A percentile compares a stretch with the other conserved stretches of the same genome.
phyloP scores from a whole-genome alignment of 2,113 vertebrate species.

The Lepisosteus oculatus region DNA sequence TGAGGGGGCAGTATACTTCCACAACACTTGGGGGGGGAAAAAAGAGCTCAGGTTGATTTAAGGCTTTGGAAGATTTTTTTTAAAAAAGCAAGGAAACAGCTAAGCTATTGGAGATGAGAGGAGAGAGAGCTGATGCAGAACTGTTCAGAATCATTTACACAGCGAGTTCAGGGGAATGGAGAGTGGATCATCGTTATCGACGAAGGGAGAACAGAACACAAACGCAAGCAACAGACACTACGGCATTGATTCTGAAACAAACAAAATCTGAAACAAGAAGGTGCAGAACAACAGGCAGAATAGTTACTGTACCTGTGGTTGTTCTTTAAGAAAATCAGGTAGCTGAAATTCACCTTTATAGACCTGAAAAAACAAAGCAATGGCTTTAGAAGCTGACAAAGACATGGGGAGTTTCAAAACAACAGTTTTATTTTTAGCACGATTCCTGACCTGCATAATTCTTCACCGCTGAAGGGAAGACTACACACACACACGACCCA shows the following conservation, averaged over 20 bases:
- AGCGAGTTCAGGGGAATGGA: slow-evolving; percentile 23
- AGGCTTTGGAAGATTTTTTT: neutral
- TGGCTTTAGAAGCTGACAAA: slow-evolving; percentile 48
- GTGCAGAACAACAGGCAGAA: slow-evolving; percentile 52
- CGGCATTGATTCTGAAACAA: slow-evolving; percentile 30
- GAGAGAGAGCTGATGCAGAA: slow-evolving; percentile 3
- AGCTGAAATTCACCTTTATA: slow-evolving; percentile 98
- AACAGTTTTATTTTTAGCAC: slow-evolving; percentile 10
- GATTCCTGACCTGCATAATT: neutral
- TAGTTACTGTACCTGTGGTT: slow-evolving; percentile 82
- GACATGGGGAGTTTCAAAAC: neutral
- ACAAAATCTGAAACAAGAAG: slow-evolving; percentile 18
- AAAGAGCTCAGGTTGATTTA: too few species aligned
- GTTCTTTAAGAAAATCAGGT: slow-evolving; percentile 93
- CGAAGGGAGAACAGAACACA: slow-evolving; percentile 15
- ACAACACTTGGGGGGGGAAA: neutral
- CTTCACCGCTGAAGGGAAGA: too few species aligned
- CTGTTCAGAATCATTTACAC: too few species aligned
- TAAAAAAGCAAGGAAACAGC: slow-evolving; percentile 8
- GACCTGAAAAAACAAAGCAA: slow-evolving; percentile 79
- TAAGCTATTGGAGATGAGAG: slow-evolving; percentile 22
- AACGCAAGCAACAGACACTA: slow-evolving; percentile 32
- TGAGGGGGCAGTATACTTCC: slow-evolving; percentile 32
- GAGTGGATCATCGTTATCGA: slow-evolving; percentile 14
- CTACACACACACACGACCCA: too few species aligned